Base-by-base conservation (phyloP, 92 coral and sea anemone genomes). In the Palythoa grandis region DNA sequence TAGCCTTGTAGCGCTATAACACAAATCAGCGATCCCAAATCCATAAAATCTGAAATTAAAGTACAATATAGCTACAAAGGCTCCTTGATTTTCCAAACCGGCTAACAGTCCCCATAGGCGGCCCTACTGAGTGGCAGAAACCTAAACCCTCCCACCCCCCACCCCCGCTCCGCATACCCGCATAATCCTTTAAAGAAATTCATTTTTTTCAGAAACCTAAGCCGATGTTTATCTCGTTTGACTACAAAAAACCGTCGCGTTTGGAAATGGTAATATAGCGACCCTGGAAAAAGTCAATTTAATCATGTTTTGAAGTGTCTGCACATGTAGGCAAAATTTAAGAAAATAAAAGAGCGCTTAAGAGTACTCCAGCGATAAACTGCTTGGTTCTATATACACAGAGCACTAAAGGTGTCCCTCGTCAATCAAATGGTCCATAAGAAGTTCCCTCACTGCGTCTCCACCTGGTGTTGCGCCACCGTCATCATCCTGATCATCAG, bases 341-440 rank as follows among this genome's bases (percentile, higher is more conserved):
- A 65, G 70, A 65, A 65, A 65, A 65, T 65, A 65, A 65, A 65
- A 65, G 70, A 65, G 74, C 74, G 74, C 74, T 69, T 69, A 69
- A 69, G 74, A 69, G 74, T 69, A 69, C 47, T 69, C 74, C 74
- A 69, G 74, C 74, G 74, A 69, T 69, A 69, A 69, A 69, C 74
- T 69, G 74, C 74, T 69, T 69, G 47, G 74, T 35, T 69, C 74
- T 24, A 65, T 65, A 65, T 65, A 69, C 74, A 69, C 74, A 69
- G 47, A 69, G 47, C 74, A 69, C 74, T 56, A 56, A 56, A 56
- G 61, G 61, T 56, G 61, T 56, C 74, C 74, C 43, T 69, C 47
- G 74, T 69, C 74, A 69, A 69, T 69, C 74, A 69, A 69, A 69
- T 69, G 47, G 74, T 69, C 74, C 74, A 69, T 69, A 69, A 69